Conservation (phyloP, 2,888 invertebrate species). For the Aphidius colemani region DNA sequence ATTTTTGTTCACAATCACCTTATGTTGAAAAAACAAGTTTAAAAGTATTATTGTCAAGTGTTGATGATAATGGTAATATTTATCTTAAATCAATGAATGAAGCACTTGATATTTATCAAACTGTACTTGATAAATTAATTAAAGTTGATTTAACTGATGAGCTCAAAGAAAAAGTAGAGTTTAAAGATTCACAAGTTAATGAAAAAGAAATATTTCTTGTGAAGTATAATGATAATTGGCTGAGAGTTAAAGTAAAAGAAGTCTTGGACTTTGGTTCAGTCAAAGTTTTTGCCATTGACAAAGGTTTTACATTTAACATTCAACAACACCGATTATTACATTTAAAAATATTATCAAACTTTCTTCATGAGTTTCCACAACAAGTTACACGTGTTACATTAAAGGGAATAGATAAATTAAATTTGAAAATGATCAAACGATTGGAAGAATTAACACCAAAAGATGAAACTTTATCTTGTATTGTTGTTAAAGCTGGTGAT, state of each 20-base stretch:
- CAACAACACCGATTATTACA: constrained; percentile 56
- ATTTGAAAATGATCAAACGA: constrained; percentile 53
- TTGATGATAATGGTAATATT: constrained; percentile 58
- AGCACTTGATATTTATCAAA: constrained; percentile 42
- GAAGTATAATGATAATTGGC: constrained; percentile 59
- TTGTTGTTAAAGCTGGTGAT: constrained; percentile 50
- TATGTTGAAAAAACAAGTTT: constrained; percentile 32
- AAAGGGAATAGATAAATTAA: constrained; percentile 62
- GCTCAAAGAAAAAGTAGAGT: constrained; percentile 22
- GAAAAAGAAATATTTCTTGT: constrained; percentile 61
- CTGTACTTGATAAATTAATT: constrained; percentile 45
- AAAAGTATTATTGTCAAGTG: constrained; percentile 58
- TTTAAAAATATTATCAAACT: constrained; percentile 59
- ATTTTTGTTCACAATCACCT: constrained; percentile 4
- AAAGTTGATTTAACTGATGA: constrained; percentile 38
- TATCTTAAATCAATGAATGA: constrained; percentile 58
- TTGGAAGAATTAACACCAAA: constrained; percentile 62
- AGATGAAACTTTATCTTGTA: constrained; percentile 66
- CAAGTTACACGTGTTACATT: constrained; percentile 67
- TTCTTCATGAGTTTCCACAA: constrained; percentile 57
- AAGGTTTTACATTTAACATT: constrained; percentile 61
- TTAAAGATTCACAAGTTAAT: constrained; percentile 31
- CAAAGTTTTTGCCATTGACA: constrained; percentile 64
- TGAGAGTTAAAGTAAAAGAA: constrained; percentile 61
- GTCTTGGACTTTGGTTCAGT: constrained; percentile 57